A percentile compares a stretch with the other conserved stretches of the same genome.
phyloP scores from a whole-genome alignment of 2,113 vertebrate genomes.

The Epinephelus fuscoguttatus region DNA sequence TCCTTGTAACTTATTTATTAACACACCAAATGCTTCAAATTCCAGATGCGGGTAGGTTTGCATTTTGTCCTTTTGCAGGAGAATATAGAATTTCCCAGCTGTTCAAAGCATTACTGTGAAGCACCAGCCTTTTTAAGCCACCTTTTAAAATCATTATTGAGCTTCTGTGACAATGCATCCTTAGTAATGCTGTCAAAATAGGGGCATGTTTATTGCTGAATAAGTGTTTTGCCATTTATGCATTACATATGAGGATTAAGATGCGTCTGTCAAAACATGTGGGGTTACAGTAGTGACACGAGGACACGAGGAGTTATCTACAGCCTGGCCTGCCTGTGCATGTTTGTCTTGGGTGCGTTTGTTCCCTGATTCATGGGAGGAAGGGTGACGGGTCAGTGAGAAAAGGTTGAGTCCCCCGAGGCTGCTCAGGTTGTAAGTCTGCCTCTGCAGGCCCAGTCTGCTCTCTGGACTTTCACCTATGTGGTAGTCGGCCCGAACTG shows the following conservation, averaged over 20 bases:
- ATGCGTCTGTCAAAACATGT: slow-evolving; percentile 42
- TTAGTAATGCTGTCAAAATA: slow-evolving; percentile 34
- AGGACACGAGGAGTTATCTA: slow-evolving; percentile 30
- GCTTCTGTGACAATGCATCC: slow-evolving; percentile 34
- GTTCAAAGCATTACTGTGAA: slow-evolving; percentile 49
- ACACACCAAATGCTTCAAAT: slow-evolving; percentile 43
- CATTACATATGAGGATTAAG: slow-evolving; percentile 13
- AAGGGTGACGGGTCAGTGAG: slow-evolving; percentile 66
- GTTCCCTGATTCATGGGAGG: slow-evolving; percentile 61
- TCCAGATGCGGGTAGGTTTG: slow-evolving; percentile 41
- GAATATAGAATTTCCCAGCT: slow-evolving; percentile 51
- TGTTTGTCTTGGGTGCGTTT: slow-evolving; percentile 51
- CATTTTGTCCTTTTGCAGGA: slow-evolving; percentile 36
- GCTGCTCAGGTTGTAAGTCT: slow-evolving; percentile 56
- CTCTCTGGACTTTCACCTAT: slow-evolving; percentile 64
- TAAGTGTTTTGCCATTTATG: slow-evolving; percentile 42
- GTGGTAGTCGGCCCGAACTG: slow-evolving; percentile 12
- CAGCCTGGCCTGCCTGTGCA: slow-evolving; percentile 55
- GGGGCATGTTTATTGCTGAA: slow-evolving; percentile 25
- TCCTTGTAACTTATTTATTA: slow-evolving; percentile 23
- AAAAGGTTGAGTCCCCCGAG: slow-evolving; percentile 53
- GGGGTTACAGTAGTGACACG: slow-evolving; percentile 20
- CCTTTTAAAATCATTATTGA: slow-evolving; percentile 61
- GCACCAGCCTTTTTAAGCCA: neutral
- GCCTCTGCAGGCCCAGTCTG: slow-evolving; percentile 54